A percentile compares a stretch with the other conserved stretches of the same genome.
Conservation (phyloP, 2,113 vertebrate species). For the Poeciliopsis turrubarensis region DNA sequence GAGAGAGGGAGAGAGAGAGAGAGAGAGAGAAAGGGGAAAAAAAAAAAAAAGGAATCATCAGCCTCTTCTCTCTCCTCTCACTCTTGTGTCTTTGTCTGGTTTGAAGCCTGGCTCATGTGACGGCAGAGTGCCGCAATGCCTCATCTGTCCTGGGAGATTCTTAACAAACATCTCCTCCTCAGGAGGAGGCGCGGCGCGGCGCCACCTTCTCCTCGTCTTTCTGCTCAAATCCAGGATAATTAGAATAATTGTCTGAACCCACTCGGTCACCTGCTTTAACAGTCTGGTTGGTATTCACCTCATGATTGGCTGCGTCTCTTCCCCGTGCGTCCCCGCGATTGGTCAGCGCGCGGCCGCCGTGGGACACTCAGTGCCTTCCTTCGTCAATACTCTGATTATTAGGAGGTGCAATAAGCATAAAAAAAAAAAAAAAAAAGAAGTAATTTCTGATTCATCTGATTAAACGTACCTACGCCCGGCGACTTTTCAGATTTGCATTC, state of each 20-base stretch:
- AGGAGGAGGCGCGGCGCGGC: slow-evolving; percentile 23
- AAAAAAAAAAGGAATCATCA: slow-evolving; percentile 17
- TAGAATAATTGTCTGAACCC: slow-evolving; percentile 48
- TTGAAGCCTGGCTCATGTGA: slow-evolving; percentile 69
- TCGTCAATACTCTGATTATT: slow-evolving; percentile 54
- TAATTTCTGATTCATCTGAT: slow-evolving; percentile 23
- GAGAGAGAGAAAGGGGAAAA: slow-evolving; percentile 2
- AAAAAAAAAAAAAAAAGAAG: slow-evolving; percentile 20
- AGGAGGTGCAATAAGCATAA: slow-evolving; percentile 65
- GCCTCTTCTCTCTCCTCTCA: slow-evolving; percentile 45
- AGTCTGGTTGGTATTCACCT: slow-evolving; percentile 54
- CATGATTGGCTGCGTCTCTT: slow-evolving; percentile 41
- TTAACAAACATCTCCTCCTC: slow-evolving; percentile 68
- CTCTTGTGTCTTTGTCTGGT: slow-evolving; percentile 72
- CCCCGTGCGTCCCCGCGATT: slow-evolving; percentile 27
- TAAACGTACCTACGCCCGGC: slow-evolving; percentile 40
- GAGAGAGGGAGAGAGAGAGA: slow-evolving; percentile 26
- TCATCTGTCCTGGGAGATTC: slow-evolving; percentile 72
- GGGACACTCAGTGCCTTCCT: slow-evolving; percentile 35
- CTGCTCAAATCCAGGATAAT: slow-evolving; percentile 49
- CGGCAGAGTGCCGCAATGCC: slow-evolving; percentile 75
- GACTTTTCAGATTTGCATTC: slow-evolving; percentile 52
- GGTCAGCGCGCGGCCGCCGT: slow-evolving; percentile 14
- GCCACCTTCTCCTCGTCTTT: background rate
- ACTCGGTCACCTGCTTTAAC: slow-evolving; percentile 47